Base-by-base conservation (phyloP, 2,888 invertebrate species). In the Polydrusus tereticollis region DNA sequence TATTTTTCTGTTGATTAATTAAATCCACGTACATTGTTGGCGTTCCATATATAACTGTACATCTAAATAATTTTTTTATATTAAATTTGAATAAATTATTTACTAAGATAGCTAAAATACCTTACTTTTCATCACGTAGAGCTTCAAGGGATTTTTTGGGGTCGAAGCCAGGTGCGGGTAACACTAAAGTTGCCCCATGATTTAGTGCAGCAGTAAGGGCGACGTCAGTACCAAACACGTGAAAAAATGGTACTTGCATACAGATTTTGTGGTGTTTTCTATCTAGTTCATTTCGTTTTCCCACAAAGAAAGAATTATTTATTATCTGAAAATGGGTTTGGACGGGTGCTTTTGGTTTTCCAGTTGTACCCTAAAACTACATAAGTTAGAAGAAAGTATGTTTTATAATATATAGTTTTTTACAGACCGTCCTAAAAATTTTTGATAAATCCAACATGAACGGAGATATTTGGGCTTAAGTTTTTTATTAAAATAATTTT, bases 11-110 rank as follows among this genome's bases (percentile, higher is more conserved):
- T 4, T 83, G 84, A 26, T 87, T 87, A 52, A 94, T 83, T 76
- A 94, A 86, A 85, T 95, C 94, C 12, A 94, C 89, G 83, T 93
- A 93, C 95, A 95, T 95, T 2, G 95, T 95, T 6, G 95, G 95
- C 0, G 95, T 94, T 38, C 95, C 95, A 81, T 91, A 91, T 23
- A 92, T 82, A 0, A 90, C 84, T 0, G 90, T 90, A 80, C 94
- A 94, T 79, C 93, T 94, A n/a, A n/a, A n/a, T n/a, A n/a, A n/a
- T n/a, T n/a, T n/a, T n/a, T n/a, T n/a, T n/a, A n/a, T n/a, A n/a
- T n/a, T n/a, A n/a, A n/a, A n/a, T n/a, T n/a, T n/a, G n/a, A n/a
- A n/a, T n/a, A n/a, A n/a, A n/a, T n/a, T n/a, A n/a, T 29, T 29
- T 29, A 43, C 5, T 18, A 1, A 7, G 16, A 33, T n/a, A 8